Percentiles rank a stretch among this genome's conserved stretches.
Conservation (phyloP, 2,888 invertebrate genomes). For the Gymnoscelis rufifasciata region DNA sequence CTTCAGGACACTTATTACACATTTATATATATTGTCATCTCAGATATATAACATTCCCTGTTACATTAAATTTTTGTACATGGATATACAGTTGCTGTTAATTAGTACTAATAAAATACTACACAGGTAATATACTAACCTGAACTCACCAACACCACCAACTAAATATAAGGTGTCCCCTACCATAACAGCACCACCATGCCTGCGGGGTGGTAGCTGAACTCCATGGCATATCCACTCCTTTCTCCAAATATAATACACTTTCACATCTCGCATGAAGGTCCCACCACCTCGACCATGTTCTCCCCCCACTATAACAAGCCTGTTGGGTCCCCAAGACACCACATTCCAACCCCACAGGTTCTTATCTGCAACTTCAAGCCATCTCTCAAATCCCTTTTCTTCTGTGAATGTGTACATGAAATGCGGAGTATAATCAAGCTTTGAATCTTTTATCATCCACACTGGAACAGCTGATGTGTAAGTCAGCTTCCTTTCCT, state of each 20-base stretch:
- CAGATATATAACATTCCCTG: no score
- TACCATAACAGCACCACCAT: slow-evolving; percentile 52
- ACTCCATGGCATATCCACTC: slow-evolving; percentile 61
- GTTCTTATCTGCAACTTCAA: slow-evolving; percentile 56
- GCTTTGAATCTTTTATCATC: slow-evolving; percentile 38
- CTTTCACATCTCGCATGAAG: slow-evolving; percentile 57
- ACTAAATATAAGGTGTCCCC: slow-evolving; percentile 54
- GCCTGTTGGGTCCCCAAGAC: slow-evolving; percentile 53
- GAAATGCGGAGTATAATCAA: slow-evolving; percentile 42
- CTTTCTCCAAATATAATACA: slow-evolving; percentile 55
- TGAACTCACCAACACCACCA: slow-evolving; percentile 67
- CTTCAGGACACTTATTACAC: no score
- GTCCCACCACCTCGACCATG: slow-evolving; percentile 56
- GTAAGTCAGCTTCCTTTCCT: slow-evolving; percentile 38
- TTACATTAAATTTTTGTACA: no score
- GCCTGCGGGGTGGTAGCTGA: slow-evolving; percentile 52
- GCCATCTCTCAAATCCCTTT: slow-evolving; percentile 50
- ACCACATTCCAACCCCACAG: slow-evolving; percentile 69
- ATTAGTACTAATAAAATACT: no score
- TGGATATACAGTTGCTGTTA: no score
- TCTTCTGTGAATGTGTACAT: slow-evolving; percentile 48
- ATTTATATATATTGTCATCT: no score
- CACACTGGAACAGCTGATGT: slow-evolving; percentile 51
- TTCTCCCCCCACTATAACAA: slow-evolving; percentile 63
- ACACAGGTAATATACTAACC: slow-evolving; percentile 48